Conservation (phyloP, 2,797 vertebrate species). For the Gadopsis bispinosus region DNA sequence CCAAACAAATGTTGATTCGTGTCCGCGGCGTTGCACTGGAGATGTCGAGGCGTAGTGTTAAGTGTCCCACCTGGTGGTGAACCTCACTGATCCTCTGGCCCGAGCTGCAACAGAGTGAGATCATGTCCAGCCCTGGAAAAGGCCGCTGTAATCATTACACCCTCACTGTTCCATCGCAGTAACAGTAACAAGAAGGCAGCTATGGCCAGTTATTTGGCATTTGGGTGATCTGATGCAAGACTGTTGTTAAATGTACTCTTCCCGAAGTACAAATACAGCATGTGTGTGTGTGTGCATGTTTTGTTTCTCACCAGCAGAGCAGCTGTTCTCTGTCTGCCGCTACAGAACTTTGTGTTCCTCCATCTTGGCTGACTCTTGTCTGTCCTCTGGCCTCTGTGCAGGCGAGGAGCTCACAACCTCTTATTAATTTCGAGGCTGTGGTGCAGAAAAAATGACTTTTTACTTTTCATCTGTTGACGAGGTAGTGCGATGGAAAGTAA, state of each 20-base stretch:
- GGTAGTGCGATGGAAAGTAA: conserved; percentile 66
- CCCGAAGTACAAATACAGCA: conserved; percentile 10
- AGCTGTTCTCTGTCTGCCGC: conserved; percentile 60
- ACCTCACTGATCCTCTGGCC: conserved; percentile 30
- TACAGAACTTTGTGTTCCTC: conserved; percentile 63
- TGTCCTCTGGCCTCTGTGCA: conserved; percentile 54
- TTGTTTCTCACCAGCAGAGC: conserved; percentile 46
- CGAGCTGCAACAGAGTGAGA: conserved; percentile 25
- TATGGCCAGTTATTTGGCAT: conserved; percentile 21
- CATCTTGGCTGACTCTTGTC: conserved; percentile 60
- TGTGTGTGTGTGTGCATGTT: conserved; percentile 5
- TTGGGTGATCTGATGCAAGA: not conserved
- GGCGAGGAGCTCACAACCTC: conserved; percentile 37
- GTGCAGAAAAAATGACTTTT: conserved; percentile 46
- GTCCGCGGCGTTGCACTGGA: conserved; percentile 33
- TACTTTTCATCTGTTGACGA: conserved; percentile 61
- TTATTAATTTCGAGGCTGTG: conserved; percentile 47
- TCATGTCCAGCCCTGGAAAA: conserved; percentile 37
- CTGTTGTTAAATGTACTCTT: conserved; percentile 16
- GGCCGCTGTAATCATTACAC: conserved; percentile 16
- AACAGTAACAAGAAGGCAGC: conserved; percentile 33
- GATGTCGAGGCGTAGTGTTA: conserved; percentile 58
- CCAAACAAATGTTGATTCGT: conserved; percentile 53
- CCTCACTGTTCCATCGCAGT: conserved; percentile 30
- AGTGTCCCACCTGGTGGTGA: conserved; percentile 69